Evolutionary conservation across 2,113 vertebrate genomes (phyloP).

Genomic region (Strix uralensis): DNA sequence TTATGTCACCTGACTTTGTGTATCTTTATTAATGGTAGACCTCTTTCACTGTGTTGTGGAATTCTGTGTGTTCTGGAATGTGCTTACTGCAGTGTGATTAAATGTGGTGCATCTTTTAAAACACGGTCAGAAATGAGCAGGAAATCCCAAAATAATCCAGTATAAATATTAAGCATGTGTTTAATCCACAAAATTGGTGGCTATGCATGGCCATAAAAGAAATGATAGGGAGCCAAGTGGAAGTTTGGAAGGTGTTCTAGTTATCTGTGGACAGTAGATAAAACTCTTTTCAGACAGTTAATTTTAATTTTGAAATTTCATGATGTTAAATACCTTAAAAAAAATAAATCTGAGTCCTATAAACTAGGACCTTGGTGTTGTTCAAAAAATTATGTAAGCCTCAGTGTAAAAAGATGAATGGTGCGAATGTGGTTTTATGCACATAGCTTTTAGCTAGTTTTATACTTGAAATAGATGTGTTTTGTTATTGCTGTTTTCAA

Average conservation of each 20-base stretch:
- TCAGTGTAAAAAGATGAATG: background rate
- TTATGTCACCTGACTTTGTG: background rate
- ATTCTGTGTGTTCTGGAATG: background rate
- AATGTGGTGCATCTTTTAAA: background rate
- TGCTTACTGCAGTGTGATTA: background rate
- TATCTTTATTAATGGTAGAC: background rate
- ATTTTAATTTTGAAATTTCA: background rate
- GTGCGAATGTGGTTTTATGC: background rate
- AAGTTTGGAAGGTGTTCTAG: background rate
- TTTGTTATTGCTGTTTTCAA: background rate
- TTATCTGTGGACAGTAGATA: background rate
- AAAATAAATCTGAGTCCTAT: background rate
- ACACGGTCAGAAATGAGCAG: background rate
- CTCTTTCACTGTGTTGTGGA: fast-evolving
- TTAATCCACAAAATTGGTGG: background rate
- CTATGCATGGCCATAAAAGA: background rate
- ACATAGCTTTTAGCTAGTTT: background rate
- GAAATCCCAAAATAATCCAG: background rate
- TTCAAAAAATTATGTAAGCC: background rate
- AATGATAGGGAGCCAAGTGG: background rate
- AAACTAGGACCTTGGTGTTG: background rate
- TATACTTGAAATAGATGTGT: background rate
- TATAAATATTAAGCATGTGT: background rate
- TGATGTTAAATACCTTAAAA: background rate
- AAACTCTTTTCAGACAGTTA: background rate